Evolutionary conservation across 2,888 invertebrate genomes (phyloP), one percentile per base, ranked within the genome.

Genomic region (Hirtodrosophila cameraria): DNA sequence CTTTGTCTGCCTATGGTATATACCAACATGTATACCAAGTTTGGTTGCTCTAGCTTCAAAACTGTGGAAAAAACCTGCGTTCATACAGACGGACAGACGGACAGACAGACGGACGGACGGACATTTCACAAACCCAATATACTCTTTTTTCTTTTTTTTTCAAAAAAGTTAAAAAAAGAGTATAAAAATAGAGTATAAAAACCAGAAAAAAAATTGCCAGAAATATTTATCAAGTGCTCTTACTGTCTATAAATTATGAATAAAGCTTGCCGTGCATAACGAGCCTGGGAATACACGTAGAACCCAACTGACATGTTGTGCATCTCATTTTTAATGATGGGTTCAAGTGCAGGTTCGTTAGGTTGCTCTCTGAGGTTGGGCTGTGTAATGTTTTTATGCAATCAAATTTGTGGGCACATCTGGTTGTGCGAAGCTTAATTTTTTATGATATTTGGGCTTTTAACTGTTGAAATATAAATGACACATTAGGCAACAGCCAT

Each of bases 181-280:
- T n/a, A n/a, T n/a, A n/a, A n/a, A n/a, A n/a, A n/a, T n/a, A n/a
- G n/a, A n/a, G n/a, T n/a, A n/a, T n/a, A n/a, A n/a, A n/a, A n/a
- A n/a, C n/a, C n/a, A n/a, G n/a, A n/a, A n/a, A n/a, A n/a, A n/a
- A n/a, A n/a, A n/a, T n/a, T n/a, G n/a, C n/a, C n/a, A n/a, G n/a
- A n/a, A n/a, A n/a, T n/a, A n/a, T n/a, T n/a, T n/a, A n/a, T n/a
- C n/a, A n/a, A 18, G 18, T 38, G 46, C 52, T 67, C 46, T 80
- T 62, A 80, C 41, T 41, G 42, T 18, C 13, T 31, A 66, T 79
- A 71, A 79, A 76, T 82, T 68, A 74, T 71, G 61, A 53, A 71
- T 74, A 50, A 42, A 33, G 28, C 43, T 15, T 45, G 35, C 2
- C 25, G 12, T 43, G 62, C 36, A 38, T 55, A 42, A 46, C 20